Base-by-base conservation (phyloP, 2,888 invertebrate genomes). In the Macrosoma leucophasiata region DNA sequence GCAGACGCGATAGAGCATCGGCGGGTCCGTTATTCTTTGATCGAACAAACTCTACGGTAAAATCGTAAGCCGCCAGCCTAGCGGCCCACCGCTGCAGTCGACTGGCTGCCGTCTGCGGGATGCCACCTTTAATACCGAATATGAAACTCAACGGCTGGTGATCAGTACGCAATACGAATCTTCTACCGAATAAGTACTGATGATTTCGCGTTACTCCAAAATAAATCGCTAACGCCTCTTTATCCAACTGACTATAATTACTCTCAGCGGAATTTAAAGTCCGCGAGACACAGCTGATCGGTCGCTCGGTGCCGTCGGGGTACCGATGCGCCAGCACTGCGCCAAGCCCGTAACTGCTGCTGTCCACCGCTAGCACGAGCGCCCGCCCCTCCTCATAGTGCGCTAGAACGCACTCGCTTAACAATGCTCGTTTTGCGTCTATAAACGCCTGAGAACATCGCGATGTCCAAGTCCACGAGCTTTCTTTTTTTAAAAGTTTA, bases 121-220 rank as follows among this genome's bases (percentile, higher is more conserved):
- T 61, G 9, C 43, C 53, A 14, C 39, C 38, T 48, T 50, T 56
- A 1, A 29, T 31, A 3, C 51, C 50, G 13, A 74, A 61, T 13
- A 78, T 60, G 4, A 48, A 43, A 5, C 48, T 46, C 3, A 79
- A 39, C 1, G 77, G 72, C 33, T 67, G 55, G 36, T 72, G 64
- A 40, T 74, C 72, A 0, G 70, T 74, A 7, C 56, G 11, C 6
- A 73, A 36, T 1, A 41, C 53, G 26, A 65, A 58, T 7, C 27
- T 13, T 6, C 45, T 38, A 3, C 55, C 55, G 29, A 30, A 52
- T 4, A 60, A 17, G 33, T 50, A 57, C 26, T 53, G 48, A 20
- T 46, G 51, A 22, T 42, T 36, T 32, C 41, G 49, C n/a, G 30
- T 39, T 2, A 56, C 36, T 2, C 46, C 46, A 28, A 35, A 48